phyloP scores from a whole-genome alignment of 2,113 vertebrate genomes.

The Excalfactoria chinensis region DNA sequence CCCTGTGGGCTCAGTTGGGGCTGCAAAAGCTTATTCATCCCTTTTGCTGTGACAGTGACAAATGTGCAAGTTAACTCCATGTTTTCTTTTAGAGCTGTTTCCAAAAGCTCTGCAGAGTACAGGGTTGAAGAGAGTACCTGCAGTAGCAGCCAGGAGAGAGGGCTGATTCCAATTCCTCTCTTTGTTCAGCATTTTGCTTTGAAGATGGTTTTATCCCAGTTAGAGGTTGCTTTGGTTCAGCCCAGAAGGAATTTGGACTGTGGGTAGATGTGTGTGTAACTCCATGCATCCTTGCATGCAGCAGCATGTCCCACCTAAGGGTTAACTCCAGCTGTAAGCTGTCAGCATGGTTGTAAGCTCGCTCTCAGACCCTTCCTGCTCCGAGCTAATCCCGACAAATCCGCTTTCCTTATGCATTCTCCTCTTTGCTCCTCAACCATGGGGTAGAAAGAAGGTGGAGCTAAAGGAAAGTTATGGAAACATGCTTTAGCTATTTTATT shows the following conservation, averaged over 20 bases:
- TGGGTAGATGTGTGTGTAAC: background rate
- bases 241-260: background rate
- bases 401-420: constrained; percentile 21
- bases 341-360: constrained; percentile 18
- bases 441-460: background rate
- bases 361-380: background rate
- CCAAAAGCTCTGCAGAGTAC: background rate
- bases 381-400: constrained; percentile 41
- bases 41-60: background rate
- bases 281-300: accelerated
- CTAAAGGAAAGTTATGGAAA: background rate
- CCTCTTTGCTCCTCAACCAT: background rate
- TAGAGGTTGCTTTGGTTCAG: background rate
- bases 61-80: background rate
- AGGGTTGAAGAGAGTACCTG: background rate
- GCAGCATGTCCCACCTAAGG: background rate
- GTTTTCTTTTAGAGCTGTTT: background rate
- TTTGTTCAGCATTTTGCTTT: background rate
- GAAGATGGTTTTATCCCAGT: accelerated
- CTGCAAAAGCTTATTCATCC: background rate
- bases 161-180: background rate
- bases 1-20: background rate
- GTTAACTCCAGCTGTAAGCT: constrained; percentile 9
- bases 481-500: background rate
- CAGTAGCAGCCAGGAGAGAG: background rate